These are phyloP conservation scores for Drosophila melanogaster DNA, from an alignment of 1,140 invertebrate genomes.

Conservation along the genomic window Release_6_plus_ISO1_MT NT_033777.3:9532501-9533000, in stretches of 20 bases:
- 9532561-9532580: constrained; percentile 83
- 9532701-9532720: constrained; percentile 67
- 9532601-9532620: constrained; percentile 81
- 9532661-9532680: constrained; percentile 19
- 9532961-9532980: constrained; percentile 73
- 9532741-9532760: constrained; percentile 87
- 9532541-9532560: constrained; percentile 36
- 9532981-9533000: constrained; percentile 81
- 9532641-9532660: background rate
- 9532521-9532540: constrained; percentile 58
- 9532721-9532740: constrained; percentile 75
- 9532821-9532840: constrained; percentile 53
- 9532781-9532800: constrained; percentile 90
- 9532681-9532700: constrained; percentile 72
- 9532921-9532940: constrained; percentile 63
- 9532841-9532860: constrained; percentile 47
- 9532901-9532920: constrained; percentile 72
- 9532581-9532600: constrained; percentile 83
- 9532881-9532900: constrained; percentile 67
- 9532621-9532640: constrained; percentile 17
- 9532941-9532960: constrained; percentile 67
- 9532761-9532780: constrained; percentile 91
- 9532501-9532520: constrained; percentile 82
- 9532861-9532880: constrained; percentile 60
- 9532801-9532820: constrained; percentile 51